Evolutionary conservation across 2,888 invertebrate genomes (phyloP).

Genomic region (Troides oblongomaculatus): DNA sequence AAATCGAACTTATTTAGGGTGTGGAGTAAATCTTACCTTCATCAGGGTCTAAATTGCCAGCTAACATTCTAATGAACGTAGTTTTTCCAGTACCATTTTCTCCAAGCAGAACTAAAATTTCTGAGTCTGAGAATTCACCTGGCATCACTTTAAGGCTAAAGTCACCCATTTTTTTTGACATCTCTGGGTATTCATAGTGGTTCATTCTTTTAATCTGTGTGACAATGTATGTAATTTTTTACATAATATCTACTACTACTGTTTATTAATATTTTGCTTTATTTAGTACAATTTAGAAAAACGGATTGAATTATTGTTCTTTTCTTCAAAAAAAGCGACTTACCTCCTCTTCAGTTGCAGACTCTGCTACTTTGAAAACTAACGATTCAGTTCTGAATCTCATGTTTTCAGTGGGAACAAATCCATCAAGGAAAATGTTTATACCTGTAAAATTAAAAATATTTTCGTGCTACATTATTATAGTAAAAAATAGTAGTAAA

Average conservation of each 20-base stretch:
- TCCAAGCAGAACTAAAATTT: constrained; percentile 97
- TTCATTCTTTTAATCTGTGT: constrained; percentile 93
- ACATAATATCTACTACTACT: background rate
- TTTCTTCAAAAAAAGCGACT: constrained; percentile 16
- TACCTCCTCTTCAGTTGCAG: constrained; percentile 96
- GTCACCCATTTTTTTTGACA: constrained; percentile 90
- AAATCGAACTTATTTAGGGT: too few relatives aligned
- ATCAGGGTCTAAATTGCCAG: constrained; percentile 96
- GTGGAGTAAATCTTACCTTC: constrained; percentile 65
- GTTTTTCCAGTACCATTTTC: constrained; percentile 99
- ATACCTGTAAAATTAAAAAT: constrained; percentile 82
- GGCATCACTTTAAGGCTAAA: constrained; percentile 90
- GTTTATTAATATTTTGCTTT: too few relatives aligned
- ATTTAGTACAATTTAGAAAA: too few relatives aligned
- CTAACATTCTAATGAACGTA: constrained; percentile 98
- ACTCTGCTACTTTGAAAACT: constrained; percentile 99
- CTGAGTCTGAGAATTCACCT: constrained; percentile 99
- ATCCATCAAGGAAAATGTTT: constrained; percentile 99
- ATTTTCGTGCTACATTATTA: background rate
- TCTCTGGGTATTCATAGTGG: constrained; percentile 96
- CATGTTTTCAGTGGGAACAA: constrained; percentile 99
- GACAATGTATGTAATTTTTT: background rate
- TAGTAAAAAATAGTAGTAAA: too few relatives aligned
- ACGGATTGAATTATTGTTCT: too few relatives aligned
- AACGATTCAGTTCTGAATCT: constrained; percentile 98